Evolutionary conservation across 2,113 vertebrate species (phyloP).

Genomic region (Podocnemis expansa): DNA sequence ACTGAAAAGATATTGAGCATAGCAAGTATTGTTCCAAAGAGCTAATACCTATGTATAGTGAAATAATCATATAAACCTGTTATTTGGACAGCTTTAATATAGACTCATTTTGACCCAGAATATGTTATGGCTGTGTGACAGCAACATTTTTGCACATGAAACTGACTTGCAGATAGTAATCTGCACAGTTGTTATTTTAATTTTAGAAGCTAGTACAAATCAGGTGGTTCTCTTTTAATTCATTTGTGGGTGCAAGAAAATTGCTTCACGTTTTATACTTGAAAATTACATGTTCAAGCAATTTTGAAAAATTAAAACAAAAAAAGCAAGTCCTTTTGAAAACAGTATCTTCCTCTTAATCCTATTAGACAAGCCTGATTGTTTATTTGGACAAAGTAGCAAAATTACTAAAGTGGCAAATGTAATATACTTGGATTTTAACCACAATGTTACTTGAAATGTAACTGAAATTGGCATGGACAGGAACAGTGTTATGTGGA

Average conservation of each 20-base stretch:
- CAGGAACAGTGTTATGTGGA: not conserved
- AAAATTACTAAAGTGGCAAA: conserved; percentile 22
- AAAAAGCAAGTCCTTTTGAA: not conserved
- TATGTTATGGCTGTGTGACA: not conserved
- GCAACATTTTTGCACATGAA: not conserved
- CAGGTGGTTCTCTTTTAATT: not conserved
- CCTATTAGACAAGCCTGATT: not conserved
- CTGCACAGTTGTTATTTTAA: not conserved
- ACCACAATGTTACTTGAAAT: conserved; percentile 39
- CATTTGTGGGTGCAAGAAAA: conserved; percentile 17
- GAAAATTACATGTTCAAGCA: not conserved
- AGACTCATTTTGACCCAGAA: not conserved
- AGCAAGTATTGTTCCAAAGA: not conserved
- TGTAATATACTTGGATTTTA: conserved; percentile 33
- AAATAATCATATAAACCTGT: not conserved
- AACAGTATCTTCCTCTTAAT: conserved; percentile 24
- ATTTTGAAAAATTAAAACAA: no score
- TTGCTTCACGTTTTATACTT: conserved; percentile 19
- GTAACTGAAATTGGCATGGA: conserved; percentile 29
- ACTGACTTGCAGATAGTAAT: not conserved
- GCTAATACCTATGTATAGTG: not conserved
- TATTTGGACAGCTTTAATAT: not conserved
- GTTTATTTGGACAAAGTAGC: not conserved
- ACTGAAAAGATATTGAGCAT: not conserved
- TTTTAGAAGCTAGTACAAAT: not conserved